phyloP scores from a whole-genome alignment of 2,797 vertebrate genomes.

The Smutsia temminckii region DNA sequence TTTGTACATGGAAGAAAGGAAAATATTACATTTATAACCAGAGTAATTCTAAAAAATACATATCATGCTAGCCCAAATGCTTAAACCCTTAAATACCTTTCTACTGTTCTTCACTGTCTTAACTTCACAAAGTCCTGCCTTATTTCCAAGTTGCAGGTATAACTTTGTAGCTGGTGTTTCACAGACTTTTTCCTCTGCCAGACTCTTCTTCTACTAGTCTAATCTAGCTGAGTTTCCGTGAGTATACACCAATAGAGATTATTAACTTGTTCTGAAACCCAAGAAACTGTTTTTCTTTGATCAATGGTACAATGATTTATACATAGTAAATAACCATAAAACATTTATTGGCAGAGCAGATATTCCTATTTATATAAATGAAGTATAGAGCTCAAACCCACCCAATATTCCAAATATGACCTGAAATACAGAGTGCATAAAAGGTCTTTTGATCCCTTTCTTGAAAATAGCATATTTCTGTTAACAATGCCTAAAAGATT shows the following conservation, averaged over 20 bases:
- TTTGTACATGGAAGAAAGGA: not conserved
- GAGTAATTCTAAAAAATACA: not conserved
- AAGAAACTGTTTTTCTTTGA: not conserved
- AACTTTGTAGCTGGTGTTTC: not conserved
- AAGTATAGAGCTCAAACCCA: not conserved
- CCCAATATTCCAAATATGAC: not conserved
- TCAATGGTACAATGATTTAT: not conserved
- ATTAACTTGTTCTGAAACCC: not conserved
- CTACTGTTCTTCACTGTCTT: not conserved
- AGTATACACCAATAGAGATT: not conserved
- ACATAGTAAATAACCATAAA: not conserved
- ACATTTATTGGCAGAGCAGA: not conserved
- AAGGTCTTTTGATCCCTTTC: not conserved
- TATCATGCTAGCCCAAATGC: not conserved
- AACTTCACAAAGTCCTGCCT: not conserved
- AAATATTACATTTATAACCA: not conserved
- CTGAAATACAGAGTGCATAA: not conserved
- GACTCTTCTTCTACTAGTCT: not conserved
- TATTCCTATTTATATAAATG: not conserved
- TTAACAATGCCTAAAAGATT: not conserved
- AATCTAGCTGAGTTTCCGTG: not conserved
- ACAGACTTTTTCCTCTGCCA: not conserved
- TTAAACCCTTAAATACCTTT: not conserved
- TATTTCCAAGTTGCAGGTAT: not conserved
- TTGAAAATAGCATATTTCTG: not conserved